A percentile compares a stretch with the other conserved stretches of the same genome.
Conservation (phyloP, 1,140 invertebrate genomes). For the Chymomyza costata region DNA sequence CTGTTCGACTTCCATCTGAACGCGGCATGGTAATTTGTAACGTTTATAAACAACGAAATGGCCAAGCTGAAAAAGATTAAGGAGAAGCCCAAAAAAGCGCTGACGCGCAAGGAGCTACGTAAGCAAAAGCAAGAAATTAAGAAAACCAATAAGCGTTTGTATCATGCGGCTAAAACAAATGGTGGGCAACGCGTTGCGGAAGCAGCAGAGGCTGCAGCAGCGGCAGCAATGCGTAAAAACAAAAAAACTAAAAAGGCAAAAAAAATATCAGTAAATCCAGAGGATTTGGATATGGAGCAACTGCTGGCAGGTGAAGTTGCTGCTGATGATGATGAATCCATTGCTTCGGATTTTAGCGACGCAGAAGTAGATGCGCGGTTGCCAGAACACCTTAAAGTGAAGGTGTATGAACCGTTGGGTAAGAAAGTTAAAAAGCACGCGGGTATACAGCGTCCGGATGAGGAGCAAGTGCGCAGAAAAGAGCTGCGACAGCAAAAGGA, state of each 20-base stretch:
- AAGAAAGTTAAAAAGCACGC: conserved; percentile 26
- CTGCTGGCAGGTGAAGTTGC: conserved; percentile 47
- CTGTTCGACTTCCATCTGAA: conserved; percentile 32
- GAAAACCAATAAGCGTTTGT: conserved; percentile 74
- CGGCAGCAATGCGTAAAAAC: conserved; percentile 21
- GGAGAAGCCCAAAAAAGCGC: conserved; percentile 27
- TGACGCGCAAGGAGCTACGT: conserved; percentile 78
- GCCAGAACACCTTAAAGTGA: conserved; percentile 19
- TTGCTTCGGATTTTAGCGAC: conserved; percentile 70
- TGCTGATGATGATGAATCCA: conserved; percentile 62
- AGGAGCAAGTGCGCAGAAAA: conserved; percentile 58
- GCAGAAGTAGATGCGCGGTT: conserved; percentile 54
- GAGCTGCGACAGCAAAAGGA: conserved; percentile 76
- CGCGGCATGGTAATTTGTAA: conserved; percentile 10
- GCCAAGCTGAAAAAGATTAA: conserved; percentile 50
- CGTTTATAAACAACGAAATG: conserved; percentile 33
- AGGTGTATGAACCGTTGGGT: conserved; percentile 29
- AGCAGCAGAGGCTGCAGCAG: conserved; percentile 30
- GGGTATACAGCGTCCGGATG: conserved; percentile 47
- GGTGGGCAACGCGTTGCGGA: conserved; percentile 52
- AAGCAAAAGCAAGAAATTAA: conserved; percentile 79
- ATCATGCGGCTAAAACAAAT: conserved; percentile 54
- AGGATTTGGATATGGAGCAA: conserved; percentile 44
- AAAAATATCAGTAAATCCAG: conserved; percentile 38
- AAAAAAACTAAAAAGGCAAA: conserved; percentile 31